Evolutionary conservation across 2,888 invertebrate species (phyloP).

Genomic region (Dinocampus coccinellae): DNA sequence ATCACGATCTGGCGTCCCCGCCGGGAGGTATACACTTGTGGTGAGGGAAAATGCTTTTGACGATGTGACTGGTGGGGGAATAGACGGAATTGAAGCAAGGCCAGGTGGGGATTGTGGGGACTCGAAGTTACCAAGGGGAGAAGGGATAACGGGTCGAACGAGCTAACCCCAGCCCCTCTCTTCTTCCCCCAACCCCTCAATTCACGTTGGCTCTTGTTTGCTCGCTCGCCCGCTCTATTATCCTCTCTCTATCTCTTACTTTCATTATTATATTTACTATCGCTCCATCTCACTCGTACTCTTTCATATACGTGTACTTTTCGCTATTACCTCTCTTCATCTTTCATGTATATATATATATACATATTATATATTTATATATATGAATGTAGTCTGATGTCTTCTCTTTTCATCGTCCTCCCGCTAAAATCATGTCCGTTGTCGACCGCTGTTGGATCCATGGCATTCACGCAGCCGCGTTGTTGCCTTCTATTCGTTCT

Average conservation of each 20-base stretch:
- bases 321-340: background rate
- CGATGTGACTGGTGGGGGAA: constrained; percentile 18
- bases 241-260: constrained; percentile 29
- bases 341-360: background rate
- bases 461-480: constrained; percentile 46
- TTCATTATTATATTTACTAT: background rate
- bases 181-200: constrained; percentile 42
- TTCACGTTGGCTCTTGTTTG: constrained; percentile 19
- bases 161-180: constrained; percentile 66
- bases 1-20: constrained; percentile 51
- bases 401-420: constrained; percentile 2
- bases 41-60: constrained; percentile 29
- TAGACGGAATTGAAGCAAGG: constrained; percentile 57
- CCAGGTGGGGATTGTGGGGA: constrained; percentile 52
- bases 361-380: background rate
- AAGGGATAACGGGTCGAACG: constrained; percentile 69
- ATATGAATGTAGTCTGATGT: background rate
- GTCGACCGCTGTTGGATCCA: constrained; percentile 39
- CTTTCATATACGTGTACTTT: constrained; percentile 8
- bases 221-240: constrained; percentile 22
- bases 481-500: constrained; percentile 35
- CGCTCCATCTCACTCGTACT: constrained; percentile 24
- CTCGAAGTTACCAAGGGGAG: constrained; percentile 46
- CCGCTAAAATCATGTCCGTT: constrained; percentile 23
- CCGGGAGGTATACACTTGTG: constrained; percentile 38